Conservation (phyloP, 2,888 invertebrate genomes). For the Patella caerulea region DNA sequence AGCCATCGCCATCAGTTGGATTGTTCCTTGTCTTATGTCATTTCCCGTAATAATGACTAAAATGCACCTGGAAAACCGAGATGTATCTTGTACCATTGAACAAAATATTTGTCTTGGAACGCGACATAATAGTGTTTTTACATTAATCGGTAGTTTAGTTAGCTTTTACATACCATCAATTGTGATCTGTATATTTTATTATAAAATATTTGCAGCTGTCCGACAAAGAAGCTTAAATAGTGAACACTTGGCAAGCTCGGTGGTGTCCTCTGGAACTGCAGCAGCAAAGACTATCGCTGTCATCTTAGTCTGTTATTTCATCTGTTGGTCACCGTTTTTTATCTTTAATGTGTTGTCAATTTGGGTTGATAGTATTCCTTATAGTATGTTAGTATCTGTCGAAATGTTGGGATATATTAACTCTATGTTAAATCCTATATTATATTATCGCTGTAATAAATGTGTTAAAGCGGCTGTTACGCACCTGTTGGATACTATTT, state of each 20-base stretch:
- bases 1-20: constrained; percentile 61
- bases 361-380: constrained; percentile 59
- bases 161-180: too few relatives aligned
- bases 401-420: constrained; percentile 67
- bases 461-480: constrained; percentile 68
- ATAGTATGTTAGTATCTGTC: constrained; percentile 58
- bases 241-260: too few relatives aligned
- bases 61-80: constrained; percentile 47
- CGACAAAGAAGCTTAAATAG: too few relatives aligned
- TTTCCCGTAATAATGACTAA: constrained; percentile 62
- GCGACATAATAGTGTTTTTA: too few relatives aligned
- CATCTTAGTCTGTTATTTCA: constrained; percentile 66
- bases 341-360: constrained; percentile 64
- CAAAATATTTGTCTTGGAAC: too few relatives aligned
- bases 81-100: too few relatives aligned
- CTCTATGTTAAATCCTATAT: constrained; percentile 78
- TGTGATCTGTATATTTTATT: too few relatives aligned
- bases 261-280: constrained; percentile 50
- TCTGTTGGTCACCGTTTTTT: constrained; percentile 68
- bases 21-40: constrained; percentile 62
- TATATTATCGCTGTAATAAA: constrained; percentile 77
- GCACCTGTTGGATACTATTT: too few relatives aligned
- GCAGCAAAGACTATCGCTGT: constrained; percentile 66
- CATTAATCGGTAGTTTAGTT: too few relatives aligned
- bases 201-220: too few relatives aligned